Evolutionary conservation across 2,888 invertebrate species (phyloP), one percentile per base, ranked within the genome.

Genomic region (Camponotus fellah): DNA sequence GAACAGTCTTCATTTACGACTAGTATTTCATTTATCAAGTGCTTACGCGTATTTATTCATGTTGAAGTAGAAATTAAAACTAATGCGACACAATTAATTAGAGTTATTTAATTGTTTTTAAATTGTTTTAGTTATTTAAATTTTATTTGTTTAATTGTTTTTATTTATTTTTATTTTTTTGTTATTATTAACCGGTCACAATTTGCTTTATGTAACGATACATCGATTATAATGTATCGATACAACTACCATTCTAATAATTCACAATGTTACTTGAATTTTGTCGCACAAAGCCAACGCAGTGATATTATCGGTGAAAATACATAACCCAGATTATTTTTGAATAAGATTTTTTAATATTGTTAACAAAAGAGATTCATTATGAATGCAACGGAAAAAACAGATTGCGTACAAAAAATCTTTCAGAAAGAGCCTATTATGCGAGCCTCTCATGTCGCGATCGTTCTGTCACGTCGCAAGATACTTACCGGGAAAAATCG

Each of bases 401-500:
- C 69, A 58, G n/a, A 26, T 66, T 40, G 8, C 21, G 53, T n/a
- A 46, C 56, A 40, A 43, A 77, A 66, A 77, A 66, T 76, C 32
- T 9, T 3, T 58, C 53, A 9, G 6, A 26, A 17, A 53, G 77
- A 21, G 58, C 72, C 62, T 76, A 83, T 82, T 43, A 43, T 26
- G 26, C 40, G 34, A 53, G n/a, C n/a, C n/a, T 17, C 26, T 76
- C 46, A 17, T 53, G 32, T 40, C 26, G 64, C 21, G 26, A 26
- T 26, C 26, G 26, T 26, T 40, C 69, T 53, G 49, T 76, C 68
- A 21, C 64, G 77, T 76, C 64, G 62, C 77, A 12, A 62, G 32
- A 80, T 82, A 79, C 68, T 76, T 68, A 72, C 68, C 80, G 9
- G 21, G 82, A 69, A 64, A 49, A 84, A 83, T 87, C 86, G 62